phyloP scores from a whole-genome alignment of 2,888 invertebrate species.

The Aethes cnicana region DNA sequence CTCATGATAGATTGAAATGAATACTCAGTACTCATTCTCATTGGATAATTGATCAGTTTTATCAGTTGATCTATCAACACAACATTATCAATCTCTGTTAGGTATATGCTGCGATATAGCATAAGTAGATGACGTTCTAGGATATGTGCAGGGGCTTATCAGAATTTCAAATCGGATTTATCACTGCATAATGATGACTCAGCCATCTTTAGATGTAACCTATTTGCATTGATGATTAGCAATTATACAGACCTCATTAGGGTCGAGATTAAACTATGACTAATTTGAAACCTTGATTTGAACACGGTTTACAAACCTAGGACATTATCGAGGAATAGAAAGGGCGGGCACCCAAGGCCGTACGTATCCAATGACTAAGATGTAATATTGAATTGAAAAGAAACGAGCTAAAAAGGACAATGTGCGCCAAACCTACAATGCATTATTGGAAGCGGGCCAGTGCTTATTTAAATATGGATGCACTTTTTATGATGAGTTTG shows the following conservation, averaged over 20 bases:
- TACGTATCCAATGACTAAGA: conserved; percentile 2
- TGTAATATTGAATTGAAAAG: not conserved
- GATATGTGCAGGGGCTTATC: not conserved
- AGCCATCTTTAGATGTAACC: not conserved
- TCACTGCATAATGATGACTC: not conserved
- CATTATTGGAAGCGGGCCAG: conserved; percentile 2
- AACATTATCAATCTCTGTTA: not conserved
- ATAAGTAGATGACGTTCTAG: conserved; percentile 13
- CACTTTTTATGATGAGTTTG: not conserved
- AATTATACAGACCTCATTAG: conserved; percentile 12
- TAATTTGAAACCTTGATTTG: conserved; percentile 3
- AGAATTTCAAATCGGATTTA: not conserved
- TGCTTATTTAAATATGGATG: conserved; percentile 4
- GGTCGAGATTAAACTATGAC: conserved; percentile 1
- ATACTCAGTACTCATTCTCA: conserved; percentile 20
- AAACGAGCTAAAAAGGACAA: conserved; percentile 2
- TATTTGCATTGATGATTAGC: conserved; percentile 2
- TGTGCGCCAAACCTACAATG: not conserved
- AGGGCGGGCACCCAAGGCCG: conserved; percentile 14
- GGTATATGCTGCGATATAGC: not conserved
- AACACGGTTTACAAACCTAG: not conserved
- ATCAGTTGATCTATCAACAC: not conserved
- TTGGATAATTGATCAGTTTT: conserved; percentile 8
- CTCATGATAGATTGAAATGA: conserved; percentile 12
- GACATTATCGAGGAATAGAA: not conserved